Evolutionary conservation across 2,797 vertebrate species (phyloP).

Genomic region (Rhinichthys osculus): DNA sequence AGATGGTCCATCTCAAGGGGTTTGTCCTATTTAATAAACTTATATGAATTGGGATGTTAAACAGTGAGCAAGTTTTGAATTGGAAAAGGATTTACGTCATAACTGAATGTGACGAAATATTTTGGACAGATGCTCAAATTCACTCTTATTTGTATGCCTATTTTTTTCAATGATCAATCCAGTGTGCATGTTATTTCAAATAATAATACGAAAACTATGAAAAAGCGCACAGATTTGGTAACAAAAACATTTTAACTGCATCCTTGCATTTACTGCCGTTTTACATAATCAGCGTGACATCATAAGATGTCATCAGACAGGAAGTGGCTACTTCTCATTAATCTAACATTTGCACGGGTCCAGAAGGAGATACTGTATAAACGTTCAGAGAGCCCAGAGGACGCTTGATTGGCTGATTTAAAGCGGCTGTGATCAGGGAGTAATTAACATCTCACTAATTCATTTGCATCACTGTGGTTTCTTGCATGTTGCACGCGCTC

Average conservation of each 20-base stretch:
- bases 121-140: no score
- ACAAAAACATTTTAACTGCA: neutral
- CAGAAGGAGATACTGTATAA: neutral
- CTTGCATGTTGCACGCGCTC: slow-evolving; percentile 55
- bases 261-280: neutral
- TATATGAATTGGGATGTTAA: no score
- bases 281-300: neutral
- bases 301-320: neutral
- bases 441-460: slow-evolving; percentile 69
- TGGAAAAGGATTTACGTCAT: no score
- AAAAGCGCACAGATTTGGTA: neutral
- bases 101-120: no score
- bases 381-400: slow-evolving; percentile 3
- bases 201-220: no score
- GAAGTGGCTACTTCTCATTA: neutral
- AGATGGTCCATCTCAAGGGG: no score
- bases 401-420: slow-evolving; percentile 61
- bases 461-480: slow-evolving; percentile 59
- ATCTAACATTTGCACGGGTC: neutral
- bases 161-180: no score
- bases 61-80: no score
- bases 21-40: no score
- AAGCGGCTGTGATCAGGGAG: slow-evolving; percentile 54
- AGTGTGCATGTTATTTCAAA: no score
- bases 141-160: no score